Conservation (phyloP, 2,113 vertebrate genomes). For the Cyanoramphus novaezelandiae region DNA sequence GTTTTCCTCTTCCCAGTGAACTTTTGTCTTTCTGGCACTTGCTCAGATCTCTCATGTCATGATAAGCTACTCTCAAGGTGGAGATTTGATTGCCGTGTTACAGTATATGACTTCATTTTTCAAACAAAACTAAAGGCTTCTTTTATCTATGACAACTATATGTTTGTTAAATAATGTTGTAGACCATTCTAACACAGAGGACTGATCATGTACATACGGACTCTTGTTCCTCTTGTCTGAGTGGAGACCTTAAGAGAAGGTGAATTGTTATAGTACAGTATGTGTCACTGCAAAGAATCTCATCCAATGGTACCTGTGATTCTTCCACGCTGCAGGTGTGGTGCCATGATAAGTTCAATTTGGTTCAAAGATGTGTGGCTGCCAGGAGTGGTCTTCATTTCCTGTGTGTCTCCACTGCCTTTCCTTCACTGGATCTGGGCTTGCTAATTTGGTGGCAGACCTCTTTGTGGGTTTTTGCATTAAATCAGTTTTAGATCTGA, state of each 20-base stretch:
- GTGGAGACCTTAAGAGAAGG: not conserved
- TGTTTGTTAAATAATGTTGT: not conserved
- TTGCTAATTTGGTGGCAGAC: not conserved
- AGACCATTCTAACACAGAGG: not conserved
- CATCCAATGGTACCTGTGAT: not conserved
- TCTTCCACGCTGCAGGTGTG: not conserved
- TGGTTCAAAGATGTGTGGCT: not conserved
- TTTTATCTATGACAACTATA: not conserved
- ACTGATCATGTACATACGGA: not conserved
- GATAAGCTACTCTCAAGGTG: not conserved
- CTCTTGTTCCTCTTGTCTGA: not conserved
- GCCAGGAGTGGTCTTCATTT: not conserved
- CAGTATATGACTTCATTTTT: not conserved
- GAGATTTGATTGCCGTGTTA: not conserved
- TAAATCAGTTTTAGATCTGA: not conserved
- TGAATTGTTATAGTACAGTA: not conserved
- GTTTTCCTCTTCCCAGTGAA: not conserved
- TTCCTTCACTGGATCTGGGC: not conserved
- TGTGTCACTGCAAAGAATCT: not conserved
- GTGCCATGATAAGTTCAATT: not conserved
- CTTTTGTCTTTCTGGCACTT: not conserved
- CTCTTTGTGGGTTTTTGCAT: not conserved
- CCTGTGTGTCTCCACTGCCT: not conserved
- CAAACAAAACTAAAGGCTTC: not conserved
- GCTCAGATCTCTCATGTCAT: not conserved